These are phyloP conservation scores for Nemoura dubitans DNA, from an alignment of 2,888 invertebrate species.

Conservation along the genomic window DNA sequence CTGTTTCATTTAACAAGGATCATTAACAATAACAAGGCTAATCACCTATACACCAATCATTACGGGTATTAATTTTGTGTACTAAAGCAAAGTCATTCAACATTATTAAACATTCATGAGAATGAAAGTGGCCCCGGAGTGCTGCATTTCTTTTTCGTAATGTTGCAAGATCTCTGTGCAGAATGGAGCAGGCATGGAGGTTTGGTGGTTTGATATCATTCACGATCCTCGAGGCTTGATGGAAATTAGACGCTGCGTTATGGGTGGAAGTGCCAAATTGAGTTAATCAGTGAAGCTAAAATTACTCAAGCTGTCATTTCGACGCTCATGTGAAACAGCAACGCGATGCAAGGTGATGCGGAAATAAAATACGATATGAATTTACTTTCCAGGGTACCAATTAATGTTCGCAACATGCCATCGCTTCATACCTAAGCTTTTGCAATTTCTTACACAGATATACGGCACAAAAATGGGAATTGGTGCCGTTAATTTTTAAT, in stretches of 20 bases:
- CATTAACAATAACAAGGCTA: constrained; percentile 24
- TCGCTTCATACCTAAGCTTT: too few species aligned
- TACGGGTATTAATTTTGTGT: constrained; percentile 7
- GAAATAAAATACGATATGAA: background rate
- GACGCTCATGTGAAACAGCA: background rate
- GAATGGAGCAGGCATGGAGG: too few species aligned
- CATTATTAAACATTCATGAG: constrained; percentile 19
- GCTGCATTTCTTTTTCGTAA: background rate
- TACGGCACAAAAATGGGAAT: too few species aligned
- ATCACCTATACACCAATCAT: constrained; percentile 13
- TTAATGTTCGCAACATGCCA: too few species aligned
- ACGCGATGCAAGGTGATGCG: background rate
- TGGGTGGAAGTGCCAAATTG: too few species aligned
- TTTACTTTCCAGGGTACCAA: background rate
- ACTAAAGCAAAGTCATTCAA: constrained; percentile 30
- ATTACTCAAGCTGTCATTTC: too few species aligned
- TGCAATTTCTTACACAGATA: too few species aligned
- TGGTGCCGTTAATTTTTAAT: too few species aligned
- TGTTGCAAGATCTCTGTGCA: background rate
- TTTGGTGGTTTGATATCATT: too few species aligned
- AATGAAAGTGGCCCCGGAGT: background rate
- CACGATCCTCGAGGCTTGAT: background rate
- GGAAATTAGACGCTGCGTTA: background rate
- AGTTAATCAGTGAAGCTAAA: too few species aligned
- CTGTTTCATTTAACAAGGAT: background rate